These are phyloP conservation scores for Danio choprae DNA, from an alignment of 2,797 vertebrate genomes.

Conservation along the genomic window DNA sequence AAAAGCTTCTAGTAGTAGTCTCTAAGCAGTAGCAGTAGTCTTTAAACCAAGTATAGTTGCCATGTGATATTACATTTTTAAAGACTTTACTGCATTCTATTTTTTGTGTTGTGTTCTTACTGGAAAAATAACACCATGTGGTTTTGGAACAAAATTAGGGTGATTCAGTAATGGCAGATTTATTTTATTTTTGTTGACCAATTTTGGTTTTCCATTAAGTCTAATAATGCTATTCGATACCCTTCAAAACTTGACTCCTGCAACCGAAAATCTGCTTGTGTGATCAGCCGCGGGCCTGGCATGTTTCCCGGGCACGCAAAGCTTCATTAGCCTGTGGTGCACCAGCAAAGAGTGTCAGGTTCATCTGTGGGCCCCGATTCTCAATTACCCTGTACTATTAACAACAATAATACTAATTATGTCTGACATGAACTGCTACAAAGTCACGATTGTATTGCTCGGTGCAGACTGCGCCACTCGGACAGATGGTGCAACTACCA, in stretches of 20 bases:
- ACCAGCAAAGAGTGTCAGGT: slow-evolving; percentile 31
- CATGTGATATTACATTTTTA: too few species aligned
- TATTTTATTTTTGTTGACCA: background rate
- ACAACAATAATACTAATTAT: slow-evolving; percentile 37
- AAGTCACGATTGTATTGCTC: slow-evolving; percentile 26
- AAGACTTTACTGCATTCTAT: background rate
- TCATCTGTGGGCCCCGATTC: slow-evolving; percentile 21
- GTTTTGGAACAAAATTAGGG: background rate
- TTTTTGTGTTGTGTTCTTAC: background rate
- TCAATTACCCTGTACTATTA: slow-evolving; percentile 26
- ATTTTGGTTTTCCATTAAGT: slow-evolving; percentile 9
- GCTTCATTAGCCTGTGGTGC: slow-evolving; percentile 22
- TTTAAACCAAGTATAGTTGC: background rate
- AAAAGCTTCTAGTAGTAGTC: background rate
- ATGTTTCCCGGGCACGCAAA: slow-evolving; percentile 28
- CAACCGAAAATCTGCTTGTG: slow-evolving; percentile 4
- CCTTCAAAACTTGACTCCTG: slow-evolving; percentile 3
- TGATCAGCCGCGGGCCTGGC: slow-evolving; percentile 24
- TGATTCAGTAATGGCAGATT: background rate
- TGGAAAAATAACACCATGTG: background rate
- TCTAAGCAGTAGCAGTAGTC: background rate
- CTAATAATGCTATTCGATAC: background rate
- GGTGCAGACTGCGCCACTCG: slow-evolving; percentile 3
- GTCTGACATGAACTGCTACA: slow-evolving; percentile 26
- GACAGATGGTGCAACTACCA: slow-evolving; percentile 8